These are phyloP conservation scores for Ctena decussata DNA, from an alignment of 2,888 invertebrate species.

Conservation along the genomic window DNA sequence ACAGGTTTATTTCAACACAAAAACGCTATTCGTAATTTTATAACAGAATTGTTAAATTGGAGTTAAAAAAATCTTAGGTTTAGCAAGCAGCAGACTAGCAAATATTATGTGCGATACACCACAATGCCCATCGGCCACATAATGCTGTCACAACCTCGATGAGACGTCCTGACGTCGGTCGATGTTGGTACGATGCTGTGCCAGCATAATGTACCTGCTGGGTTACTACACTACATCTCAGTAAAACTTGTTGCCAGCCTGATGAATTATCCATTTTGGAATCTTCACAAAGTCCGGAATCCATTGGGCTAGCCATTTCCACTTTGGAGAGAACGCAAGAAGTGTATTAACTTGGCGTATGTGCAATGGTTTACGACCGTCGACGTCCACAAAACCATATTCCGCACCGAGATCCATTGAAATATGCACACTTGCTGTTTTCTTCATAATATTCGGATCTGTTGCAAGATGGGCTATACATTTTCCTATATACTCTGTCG, in stretches of 20 bases:
- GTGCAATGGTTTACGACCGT: slow-evolving; percentile 76
- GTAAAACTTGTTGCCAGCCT: slow-evolving; percentile 46
- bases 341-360: slow-evolving; percentile 37
- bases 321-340: slow-evolving; percentile 27
- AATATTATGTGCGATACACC: no score
- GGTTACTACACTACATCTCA: no score
- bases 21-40: no score
- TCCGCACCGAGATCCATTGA: slow-evolving; percentile 85
- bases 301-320: slow-evolving; percentile 13
- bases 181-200: no score
- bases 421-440: slow-evolving; percentile 84
- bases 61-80: no score
- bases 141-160: no score
- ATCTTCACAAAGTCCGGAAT: slow-evolving; percentile 52
- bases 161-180: no score
- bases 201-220: no score
- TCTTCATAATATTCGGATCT: slow-evolving; percentile 82
- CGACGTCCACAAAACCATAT: slow-evolving; percentile 86
- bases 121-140: no score
- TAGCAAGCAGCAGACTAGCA: no score
- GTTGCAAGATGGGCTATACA: slow-evolving; percentile 69
- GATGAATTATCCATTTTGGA: slow-evolving; percentile 43
- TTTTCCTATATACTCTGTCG: slow-evolving; percentile 76
- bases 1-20: no score
- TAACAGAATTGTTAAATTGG: no score